Evolutionary conservation across 2,888 invertebrate species (phyloP).

Genomic region (Drosophila quinaria): DNA sequence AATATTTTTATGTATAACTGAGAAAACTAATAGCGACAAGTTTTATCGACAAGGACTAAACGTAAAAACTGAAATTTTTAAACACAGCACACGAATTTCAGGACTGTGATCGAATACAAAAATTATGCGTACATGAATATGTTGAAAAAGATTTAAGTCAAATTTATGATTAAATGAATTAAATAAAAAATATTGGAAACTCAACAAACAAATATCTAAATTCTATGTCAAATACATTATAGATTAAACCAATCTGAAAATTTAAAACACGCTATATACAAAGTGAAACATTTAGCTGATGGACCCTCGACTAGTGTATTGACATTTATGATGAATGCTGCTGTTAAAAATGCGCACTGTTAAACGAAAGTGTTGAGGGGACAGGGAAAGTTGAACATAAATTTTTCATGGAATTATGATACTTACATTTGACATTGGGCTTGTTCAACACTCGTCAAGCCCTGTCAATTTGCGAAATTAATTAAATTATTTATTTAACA

Average conservation of each 20-base stretch:
- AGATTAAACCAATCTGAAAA: too few species aligned
- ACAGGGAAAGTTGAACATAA: conserved; percentile 22
- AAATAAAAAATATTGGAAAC: too few species aligned
- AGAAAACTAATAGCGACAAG: neutral
- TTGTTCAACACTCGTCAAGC: conserved; percentile 39
- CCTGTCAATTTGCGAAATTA: conserved; percentile 73
- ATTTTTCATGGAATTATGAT: conserved; percentile 39
- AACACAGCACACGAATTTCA: neutral
- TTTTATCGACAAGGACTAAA: conserved; percentile 1
- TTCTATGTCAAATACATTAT: too few species aligned
- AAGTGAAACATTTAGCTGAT: neutral
- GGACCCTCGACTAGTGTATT: neutral
- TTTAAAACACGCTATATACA: neutral
- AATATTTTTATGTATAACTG: neutral
- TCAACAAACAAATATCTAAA: too few species aligned
- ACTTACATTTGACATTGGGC: conserved; percentile 45
- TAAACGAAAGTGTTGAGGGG: conserved; percentile 30
- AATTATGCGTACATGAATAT: neutral
- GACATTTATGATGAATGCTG: neutral
- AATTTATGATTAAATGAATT: too few species aligned
- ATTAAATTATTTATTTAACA: conserved; percentile 77
- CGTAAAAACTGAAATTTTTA: neutral
- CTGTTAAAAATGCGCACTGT: conserved; percentile 24
- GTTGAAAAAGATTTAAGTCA: too few species aligned
- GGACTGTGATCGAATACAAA: too few species aligned